Conservation (phyloP, 2,797 vertebrate species). For the Eidolon dupreanum region DNA sequence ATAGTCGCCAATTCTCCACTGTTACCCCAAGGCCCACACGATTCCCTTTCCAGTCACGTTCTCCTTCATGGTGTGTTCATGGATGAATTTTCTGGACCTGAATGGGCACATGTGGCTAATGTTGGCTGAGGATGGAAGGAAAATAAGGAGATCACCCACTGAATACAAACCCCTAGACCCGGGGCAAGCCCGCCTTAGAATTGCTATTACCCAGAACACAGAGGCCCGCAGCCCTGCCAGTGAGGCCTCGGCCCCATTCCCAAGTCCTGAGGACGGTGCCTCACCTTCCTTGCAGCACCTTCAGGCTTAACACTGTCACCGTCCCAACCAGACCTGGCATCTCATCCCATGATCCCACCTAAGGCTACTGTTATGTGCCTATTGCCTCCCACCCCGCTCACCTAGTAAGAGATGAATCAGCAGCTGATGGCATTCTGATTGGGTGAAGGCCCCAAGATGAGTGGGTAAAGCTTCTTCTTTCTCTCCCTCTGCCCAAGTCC, state of each 20-base stretch:
- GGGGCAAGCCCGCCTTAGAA: background rate
- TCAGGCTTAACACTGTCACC: background rate
- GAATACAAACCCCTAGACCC: background rate
- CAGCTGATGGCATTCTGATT: background rate
- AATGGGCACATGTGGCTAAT: background rate
- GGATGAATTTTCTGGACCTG: background rate
- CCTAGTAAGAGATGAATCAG: background rate
- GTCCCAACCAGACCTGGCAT: too few species aligned
- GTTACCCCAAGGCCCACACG: background rate
- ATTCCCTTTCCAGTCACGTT: background rate
- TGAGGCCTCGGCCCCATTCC: background rate
- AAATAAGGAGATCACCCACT: too few species aligned
- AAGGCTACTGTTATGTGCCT: background rate
- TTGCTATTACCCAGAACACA: background rate
- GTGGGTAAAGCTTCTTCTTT: background rate
- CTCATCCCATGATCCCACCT: background rate
- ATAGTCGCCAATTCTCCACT: background rate
- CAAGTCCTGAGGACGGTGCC: background rate
- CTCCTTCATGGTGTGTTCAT: background rate
- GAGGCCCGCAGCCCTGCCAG: background rate
- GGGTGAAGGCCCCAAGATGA: background rate
- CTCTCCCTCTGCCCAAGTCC: background rate
- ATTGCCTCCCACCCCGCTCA: background rate
- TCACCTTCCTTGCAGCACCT: background rate
- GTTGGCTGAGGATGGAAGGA: background rate